Evolutionary conservation across 2,888 invertebrate genomes (phyloP), one percentile per base, ranked within the genome.

Genomic region (Chrysolina americana): DNA sequence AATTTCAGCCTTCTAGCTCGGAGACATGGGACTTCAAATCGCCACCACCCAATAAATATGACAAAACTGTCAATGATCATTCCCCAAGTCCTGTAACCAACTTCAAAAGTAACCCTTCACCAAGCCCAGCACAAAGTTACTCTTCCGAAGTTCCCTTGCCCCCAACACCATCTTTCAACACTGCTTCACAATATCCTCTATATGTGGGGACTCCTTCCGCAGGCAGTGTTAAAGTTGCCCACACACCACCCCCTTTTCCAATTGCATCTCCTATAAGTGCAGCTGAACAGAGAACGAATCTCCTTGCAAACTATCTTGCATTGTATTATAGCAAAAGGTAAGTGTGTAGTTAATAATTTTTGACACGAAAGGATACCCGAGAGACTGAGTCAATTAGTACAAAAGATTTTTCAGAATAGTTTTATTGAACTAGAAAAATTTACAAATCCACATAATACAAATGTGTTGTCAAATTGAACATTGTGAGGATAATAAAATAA

Each of bases 51-150:
- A 47, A 15, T 21, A n/a, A 15, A 48, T n/a, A 44, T 21, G 41
- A 8, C 15, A 65, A 13, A 0, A 10, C 50, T 36, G 19, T 21
- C 17, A 2, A 19, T 23, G 1, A 21, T 17, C 68, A n/a, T 41
- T 41, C 68, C 6, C 41, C 56, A 19, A 68, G 41, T 56, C 19
- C 56, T 21, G 41, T 41, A 9, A 68, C 9, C 10, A 56, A 21
- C 56, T 53, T 41, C 19, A 53, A 68, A 41, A 41, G 41, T 15
- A 56, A 68, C 10, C 68, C 68, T 41, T 41, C 68, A 41, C 66
- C 36, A 53, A 68, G 53, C 23, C 19, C 44, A 15, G 23, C 28
- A 10, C 66, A 68, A 44, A 48, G 36, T 23, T 17, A 41, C 13
- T 17, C 17, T 17, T 41, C 28, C 11, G 65, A 41, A 10, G 17